Evolutionary conservation across 1,140 invertebrate genomes (phyloP).

Genomic region (Aphelenchoides fujianensis): DNA sequence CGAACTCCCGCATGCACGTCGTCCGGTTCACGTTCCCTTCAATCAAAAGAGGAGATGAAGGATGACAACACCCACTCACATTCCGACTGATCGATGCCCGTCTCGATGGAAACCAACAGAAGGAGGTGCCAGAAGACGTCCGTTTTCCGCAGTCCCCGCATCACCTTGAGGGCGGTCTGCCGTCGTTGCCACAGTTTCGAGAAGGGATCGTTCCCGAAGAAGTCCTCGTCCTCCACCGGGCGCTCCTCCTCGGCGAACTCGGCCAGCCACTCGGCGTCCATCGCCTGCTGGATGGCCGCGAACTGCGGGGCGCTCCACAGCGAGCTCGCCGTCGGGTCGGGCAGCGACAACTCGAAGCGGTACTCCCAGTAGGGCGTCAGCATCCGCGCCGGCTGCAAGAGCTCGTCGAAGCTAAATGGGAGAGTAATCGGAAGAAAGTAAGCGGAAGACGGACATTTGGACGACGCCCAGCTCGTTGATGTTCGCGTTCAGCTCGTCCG

Average conservation of each 20-base stretch:
- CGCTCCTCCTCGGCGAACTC: conserved; percentile 13
- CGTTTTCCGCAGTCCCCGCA: conserved; percentile 16
- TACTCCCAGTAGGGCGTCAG: conserved; percentile 27
- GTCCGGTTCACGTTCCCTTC: neutral
- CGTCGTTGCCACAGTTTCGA: conserved; percentile 13
- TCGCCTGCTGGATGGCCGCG: neutral
- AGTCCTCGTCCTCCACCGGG: conserved; percentile 3
- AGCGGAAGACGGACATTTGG: conserved; percentile 14
- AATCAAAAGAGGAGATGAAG: neutral
- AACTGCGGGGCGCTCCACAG: conserved; percentile 15
- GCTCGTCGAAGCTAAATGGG: conserved; percentile 27
- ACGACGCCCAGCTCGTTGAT: conserved; percentile 22
- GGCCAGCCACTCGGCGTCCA: conserved; percentile 18
- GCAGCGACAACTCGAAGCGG: conserved; percentile 11
- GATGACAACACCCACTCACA: neutral
- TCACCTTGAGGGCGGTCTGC: conserved; percentile 4
- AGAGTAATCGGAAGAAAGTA: neutral
- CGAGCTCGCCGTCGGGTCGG: neutral
- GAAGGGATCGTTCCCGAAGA: conserved; percentile 18
- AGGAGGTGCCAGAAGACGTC: conserved; percentile 26
- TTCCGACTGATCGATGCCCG: conserved; percentile 15
- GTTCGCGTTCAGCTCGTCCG: conserved; percentile 10
- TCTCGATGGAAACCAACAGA: conserved; percentile 31
- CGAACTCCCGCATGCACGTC: neutral
- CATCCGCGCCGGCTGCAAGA: conserved; percentile 12